A percentile compares a stretch with the other conserved stretches of the same genome.
phyloP scores from a whole-genome alignment of 92 coral and sea anemone species.

The Muricea muricata region DNA sequence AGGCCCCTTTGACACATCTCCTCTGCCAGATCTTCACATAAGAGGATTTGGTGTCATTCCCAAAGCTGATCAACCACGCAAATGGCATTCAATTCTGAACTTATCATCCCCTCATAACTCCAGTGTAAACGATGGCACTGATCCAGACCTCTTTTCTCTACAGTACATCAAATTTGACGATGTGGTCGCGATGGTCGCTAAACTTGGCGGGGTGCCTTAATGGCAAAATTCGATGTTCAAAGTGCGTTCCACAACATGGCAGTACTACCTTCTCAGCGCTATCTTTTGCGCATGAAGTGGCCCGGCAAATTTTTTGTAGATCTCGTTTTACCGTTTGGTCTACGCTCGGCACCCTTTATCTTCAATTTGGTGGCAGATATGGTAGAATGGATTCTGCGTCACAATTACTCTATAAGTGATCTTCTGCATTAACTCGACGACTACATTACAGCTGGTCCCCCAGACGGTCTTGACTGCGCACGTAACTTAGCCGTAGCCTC shows the following conservation, averaged over 20 bases:
- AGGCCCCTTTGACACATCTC: constrained; percentile 27
- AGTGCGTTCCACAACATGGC: constrained; percentile 45
- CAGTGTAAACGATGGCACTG: constrained; percentile 37
- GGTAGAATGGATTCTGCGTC: neutral
- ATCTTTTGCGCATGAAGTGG: constrained; percentile 62
- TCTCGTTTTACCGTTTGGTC: constrained; percentile 10
- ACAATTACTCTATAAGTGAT: neutral
- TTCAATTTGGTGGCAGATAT: neutral
- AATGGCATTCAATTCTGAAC: constrained; percentile 52
- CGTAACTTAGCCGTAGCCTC: neutral
- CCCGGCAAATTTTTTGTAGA: constrained; percentile 53
- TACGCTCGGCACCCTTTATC: constrained; percentile 36
- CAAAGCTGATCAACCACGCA: constrained; percentile 16
- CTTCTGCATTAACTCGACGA: constrained; percentile 59
- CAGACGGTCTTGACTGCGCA: constrained; percentile 9
- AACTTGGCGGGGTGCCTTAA: constrained; percentile 37
- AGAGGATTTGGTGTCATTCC: constrained; percentile 56
- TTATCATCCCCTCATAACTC: constrained; percentile 18
- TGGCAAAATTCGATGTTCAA: constrained; percentile 44
- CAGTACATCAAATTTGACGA: constrained; percentile 33
- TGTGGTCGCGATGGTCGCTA: constrained; percentile 6
- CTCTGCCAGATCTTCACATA: constrained; percentile 31
- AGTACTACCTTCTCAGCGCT: constrained; percentile 29
- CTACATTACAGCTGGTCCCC: constrained; percentile 61
- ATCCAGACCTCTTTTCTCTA: constrained; percentile 5